phyloP scores from a whole-genome alignment of 1,140 invertebrate species.

The Nasonia giraulti region DNA sequence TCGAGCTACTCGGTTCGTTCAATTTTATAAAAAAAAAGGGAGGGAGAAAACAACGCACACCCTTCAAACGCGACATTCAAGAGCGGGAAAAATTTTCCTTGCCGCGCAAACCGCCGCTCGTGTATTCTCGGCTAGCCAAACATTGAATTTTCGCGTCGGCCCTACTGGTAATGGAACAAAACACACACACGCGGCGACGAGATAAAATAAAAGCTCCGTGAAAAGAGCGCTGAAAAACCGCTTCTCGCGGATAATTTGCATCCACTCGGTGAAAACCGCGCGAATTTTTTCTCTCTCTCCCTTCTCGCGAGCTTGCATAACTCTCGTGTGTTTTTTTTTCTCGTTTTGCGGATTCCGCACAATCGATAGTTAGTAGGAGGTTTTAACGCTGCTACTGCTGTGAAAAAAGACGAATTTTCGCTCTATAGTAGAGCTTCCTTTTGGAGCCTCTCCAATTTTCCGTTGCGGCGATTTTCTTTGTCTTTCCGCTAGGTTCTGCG shows the following conservation, averaged over 20 bases:
- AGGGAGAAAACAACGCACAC: too few relatives aligned
- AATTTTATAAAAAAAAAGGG: too few relatives aligned
- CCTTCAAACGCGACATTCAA: too few relatives aligned
- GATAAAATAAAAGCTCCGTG: background rate
- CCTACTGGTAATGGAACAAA: background rate
- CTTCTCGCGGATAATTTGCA: background rate
- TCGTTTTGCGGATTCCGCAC: background rate
- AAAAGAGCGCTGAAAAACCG: background rate
- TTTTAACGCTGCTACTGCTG: background rate
- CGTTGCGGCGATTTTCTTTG: background rate
- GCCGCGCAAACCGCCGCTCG: too few relatives aligned
- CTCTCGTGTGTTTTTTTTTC: background rate
- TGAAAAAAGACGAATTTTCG: background rate
- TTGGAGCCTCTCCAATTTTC: slow-evolving; percentile 24
- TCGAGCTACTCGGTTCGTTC: too few relatives aligned
- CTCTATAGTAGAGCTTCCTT: background rate
- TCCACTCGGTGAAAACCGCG: background rate
- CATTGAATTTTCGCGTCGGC: background rate
- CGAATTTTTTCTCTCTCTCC: background rate
- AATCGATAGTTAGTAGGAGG: slow-evolving; percentile 42
- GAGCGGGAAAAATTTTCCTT: too few relatives aligned
- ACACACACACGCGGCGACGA: too few relatives aligned
- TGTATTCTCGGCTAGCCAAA: background rate
- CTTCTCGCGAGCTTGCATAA: background rate
- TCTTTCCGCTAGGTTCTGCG: slow-evolving; percentile 11